These are phyloP conservation scores for Protodeltote pygarga DNA, from an alignment of 2,888 invertebrate species.

Conservation along the genomic window DNA sequence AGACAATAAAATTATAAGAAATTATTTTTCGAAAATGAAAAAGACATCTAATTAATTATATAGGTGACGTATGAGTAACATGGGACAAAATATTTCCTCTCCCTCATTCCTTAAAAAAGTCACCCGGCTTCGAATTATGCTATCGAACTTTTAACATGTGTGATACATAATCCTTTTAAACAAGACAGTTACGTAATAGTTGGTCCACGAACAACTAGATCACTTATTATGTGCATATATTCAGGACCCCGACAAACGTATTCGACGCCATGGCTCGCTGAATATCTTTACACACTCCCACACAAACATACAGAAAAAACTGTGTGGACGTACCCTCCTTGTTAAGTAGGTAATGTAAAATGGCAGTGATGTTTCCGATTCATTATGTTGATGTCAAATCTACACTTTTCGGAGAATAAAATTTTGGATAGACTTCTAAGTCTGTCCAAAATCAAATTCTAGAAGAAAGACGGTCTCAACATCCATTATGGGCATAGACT, in stretches of 20 bases:
- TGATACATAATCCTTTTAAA: not conserved
- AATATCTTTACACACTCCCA: constrained; percentile 37
- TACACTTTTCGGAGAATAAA: too few species aligned
- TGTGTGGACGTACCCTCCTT: not conserved
- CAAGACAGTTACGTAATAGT: constrained; percentile 3
- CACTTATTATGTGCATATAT: constrained; percentile 60
- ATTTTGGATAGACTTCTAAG: too few species aligned
- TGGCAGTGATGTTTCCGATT: too few species aligned
- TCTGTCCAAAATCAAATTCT: too few species aligned
- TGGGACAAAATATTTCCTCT: too few species aligned
- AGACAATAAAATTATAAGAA: constrained; percentile 7
- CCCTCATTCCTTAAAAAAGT: too few species aligned
- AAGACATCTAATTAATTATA: constrained; percentile 9
- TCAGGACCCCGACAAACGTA: constrained; percentile 43
- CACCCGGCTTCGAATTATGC: too few species aligned
- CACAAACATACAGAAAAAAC: constrained; percentile 2
- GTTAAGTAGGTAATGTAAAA: not conserved
- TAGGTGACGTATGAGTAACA: too few species aligned
- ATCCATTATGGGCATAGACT: too few species aligned
- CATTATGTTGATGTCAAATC: too few species aligned
- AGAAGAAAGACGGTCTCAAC: too few species aligned
- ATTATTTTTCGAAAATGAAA: constrained; percentile 6
- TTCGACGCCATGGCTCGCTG: constrained; percentile 32
- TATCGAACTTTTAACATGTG: too few species aligned
- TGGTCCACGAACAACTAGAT: constrained; percentile 9